A percentile compares a stretch with the other conserved stretches of the same genome.
These are phyloP conservation scores for Macheiramphus alcinus DNA, from an alignment of 2,113 vertebrate species.

Conservation along the genomic window DNA sequence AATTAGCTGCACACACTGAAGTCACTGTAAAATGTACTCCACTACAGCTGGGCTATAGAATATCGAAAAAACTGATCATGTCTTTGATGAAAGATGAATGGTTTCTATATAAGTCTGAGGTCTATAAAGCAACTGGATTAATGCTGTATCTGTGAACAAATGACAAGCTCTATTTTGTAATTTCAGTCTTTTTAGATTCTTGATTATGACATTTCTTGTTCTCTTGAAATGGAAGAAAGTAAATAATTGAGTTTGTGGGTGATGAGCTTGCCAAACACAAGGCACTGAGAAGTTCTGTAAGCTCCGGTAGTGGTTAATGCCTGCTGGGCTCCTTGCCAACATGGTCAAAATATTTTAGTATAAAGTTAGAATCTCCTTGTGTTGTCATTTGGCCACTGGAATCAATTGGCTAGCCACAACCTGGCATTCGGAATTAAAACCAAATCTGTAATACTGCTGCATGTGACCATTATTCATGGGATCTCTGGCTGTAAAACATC, in stretches of 20 bases:
- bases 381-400: background rate
- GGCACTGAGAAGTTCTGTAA: constrained; percentile 23
- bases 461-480: background rate
- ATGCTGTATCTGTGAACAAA: constrained; percentile 23
- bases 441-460: background rate
- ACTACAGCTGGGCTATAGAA: constrained; percentile 24
- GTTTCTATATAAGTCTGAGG: background rate
- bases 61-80: background rate
- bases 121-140: constrained; percentile 18
- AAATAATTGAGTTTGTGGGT: constrained; percentile 24
- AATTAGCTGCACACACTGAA: background rate
- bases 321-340: constrained; percentile 21
- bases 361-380: background rate
- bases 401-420: background rate
- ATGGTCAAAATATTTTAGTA: background rate
- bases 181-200: constrained; percentile 16
- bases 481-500: background rate
- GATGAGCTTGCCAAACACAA: constrained; percentile 31
- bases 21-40: background rate
- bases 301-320: background rate
- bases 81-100: constrained; percentile 38
- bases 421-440: background rate
- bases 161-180: background rate
- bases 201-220: constrained; percentile 40
- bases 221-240: constrained; percentile 27